Percentiles rank a stretch among this genome's conserved stretches.
phyloP scores from a whole-genome alignment of 2,888 invertebrate genomes.

The Catonia carolina region DNA sequence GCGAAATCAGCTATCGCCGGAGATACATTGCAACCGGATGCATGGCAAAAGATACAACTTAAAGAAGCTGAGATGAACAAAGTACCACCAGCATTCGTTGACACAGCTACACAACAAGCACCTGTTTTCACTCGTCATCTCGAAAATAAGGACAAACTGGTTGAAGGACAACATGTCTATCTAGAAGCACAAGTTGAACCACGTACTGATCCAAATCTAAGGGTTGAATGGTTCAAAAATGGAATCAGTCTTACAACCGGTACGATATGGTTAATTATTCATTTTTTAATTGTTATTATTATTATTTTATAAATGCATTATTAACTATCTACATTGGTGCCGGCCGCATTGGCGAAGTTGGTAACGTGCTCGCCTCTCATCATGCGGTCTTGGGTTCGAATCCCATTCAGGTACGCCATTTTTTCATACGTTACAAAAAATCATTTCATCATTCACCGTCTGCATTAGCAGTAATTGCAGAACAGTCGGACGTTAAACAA shows the following conservation, averaged over 20 bases:
- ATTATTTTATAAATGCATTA: too few species aligned
- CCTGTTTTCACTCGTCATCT: conserved; percentile 94
- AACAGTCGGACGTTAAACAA: too few species aligned
- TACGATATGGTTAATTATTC: conserved; percentile 5
- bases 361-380: too few species aligned
- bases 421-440: too few species aligned
- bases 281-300: too few species aligned
- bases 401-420: too few species aligned
- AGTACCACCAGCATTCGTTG: conserved; percentile 81
- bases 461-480: too few species aligned
- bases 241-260: conserved; percentile 80
- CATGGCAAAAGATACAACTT: conserved; percentile 84
- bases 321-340: too few species aligned
- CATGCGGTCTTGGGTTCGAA: too few species aligned
- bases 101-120: conserved; percentile 78
- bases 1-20: conserved; percentile 70
- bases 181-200: conserved; percentile 89
- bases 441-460: too few species aligned
- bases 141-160: conserved; percentile 71
- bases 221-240: conserved; percentile 90
- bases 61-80: conserved; percentile 89
- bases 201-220: conserved; percentile 76
- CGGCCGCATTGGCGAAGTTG: too few species aligned
- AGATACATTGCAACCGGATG: conserved; percentile 81
- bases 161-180: conserved; percentile 80